Percentiles rank a stretch among this genome's conserved stretches.
phyloP scores from a whole-genome alignment of 2,113 vertebrate genomes.

The Pampusana beccarii region DNA sequence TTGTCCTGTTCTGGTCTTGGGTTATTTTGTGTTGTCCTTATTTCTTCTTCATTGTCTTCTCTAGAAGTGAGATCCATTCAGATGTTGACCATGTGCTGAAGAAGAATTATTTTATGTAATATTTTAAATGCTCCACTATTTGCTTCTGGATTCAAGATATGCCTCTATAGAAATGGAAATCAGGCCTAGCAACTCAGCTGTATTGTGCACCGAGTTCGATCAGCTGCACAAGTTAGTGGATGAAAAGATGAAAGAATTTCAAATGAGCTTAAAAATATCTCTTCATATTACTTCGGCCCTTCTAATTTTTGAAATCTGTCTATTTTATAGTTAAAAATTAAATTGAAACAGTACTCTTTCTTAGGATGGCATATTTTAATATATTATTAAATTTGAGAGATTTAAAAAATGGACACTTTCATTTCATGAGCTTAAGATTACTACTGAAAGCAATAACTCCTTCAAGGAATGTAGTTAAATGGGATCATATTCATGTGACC shows the following conservation, averaged over 20 bases:
- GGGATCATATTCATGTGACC: background rate
- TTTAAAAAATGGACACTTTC: background rate
- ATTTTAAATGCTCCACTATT: conserved; percentile 44
- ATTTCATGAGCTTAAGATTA: background rate
- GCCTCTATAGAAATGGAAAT: conserved; percentile 73
- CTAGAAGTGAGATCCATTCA: background rate
- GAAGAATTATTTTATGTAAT: conserved; percentile 29
- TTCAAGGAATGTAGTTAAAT: background rate
- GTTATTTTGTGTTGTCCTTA: background rate
- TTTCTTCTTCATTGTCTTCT: background rate
- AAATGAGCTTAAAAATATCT: conserved; percentile 26
- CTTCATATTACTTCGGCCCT: background rate
- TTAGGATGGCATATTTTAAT: background rate
- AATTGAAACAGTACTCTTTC: background rate
- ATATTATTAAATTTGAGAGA: background rate
- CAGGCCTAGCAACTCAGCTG: conserved; percentile 34
- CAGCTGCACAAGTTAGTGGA: background rate
- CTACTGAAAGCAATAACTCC: background rate
- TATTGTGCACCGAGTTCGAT: conserved; percentile 39
- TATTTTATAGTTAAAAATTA: conserved; percentile 8
- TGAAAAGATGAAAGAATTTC: conserved; percentile 6
- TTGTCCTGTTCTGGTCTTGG: background rate
- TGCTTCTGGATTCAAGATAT: conserved; percentile 58
- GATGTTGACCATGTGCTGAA: background rate
- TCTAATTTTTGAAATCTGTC: conserved; percentile 10